A percentile compares a stretch with the other conserved stretches of the same genome.
Evolutionary conservation across 2,113 vertebrate genomes (phyloP).

Genomic region (Azemiops feae): DNA sequence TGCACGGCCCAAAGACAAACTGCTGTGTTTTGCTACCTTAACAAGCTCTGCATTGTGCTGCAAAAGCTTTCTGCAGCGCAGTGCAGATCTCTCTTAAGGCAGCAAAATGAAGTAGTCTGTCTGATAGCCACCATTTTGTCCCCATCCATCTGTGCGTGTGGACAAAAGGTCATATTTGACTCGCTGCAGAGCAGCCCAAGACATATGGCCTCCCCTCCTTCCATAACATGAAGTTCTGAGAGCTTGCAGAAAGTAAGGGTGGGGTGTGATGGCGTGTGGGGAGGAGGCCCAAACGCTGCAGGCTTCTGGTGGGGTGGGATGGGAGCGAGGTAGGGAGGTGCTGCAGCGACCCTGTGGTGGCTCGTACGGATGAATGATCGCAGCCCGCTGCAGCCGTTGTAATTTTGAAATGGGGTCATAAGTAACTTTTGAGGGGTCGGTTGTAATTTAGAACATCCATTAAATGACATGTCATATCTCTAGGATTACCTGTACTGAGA

Average conservation of each 20-base stretch:
- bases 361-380: neutral
- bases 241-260: neutral
- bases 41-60: neutral
- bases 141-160: neutral
- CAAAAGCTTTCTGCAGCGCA: neutral
- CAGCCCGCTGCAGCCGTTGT: neutral
- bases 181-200: neutral
- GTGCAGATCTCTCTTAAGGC: neutral
- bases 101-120: neutral
- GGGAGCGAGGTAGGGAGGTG: neutral
- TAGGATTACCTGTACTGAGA: neutral
- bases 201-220: neutral
- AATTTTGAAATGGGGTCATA: neutral
- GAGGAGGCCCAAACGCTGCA: neutral
- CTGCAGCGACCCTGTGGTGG: neutral
- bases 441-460: neutral
- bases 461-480: neutral
- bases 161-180: neutral
- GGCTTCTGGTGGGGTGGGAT: neutral
- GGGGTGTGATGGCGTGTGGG: neutral
- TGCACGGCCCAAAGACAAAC: neutral
- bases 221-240: neutral
- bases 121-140: neutral
- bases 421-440: neutral
- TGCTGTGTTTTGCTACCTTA: neutral